Evolutionary conservation across 2,797 vertebrate species (phyloP), one percentile per base, ranked within the genome.

Genomic region (Lutra lutra): DNA sequence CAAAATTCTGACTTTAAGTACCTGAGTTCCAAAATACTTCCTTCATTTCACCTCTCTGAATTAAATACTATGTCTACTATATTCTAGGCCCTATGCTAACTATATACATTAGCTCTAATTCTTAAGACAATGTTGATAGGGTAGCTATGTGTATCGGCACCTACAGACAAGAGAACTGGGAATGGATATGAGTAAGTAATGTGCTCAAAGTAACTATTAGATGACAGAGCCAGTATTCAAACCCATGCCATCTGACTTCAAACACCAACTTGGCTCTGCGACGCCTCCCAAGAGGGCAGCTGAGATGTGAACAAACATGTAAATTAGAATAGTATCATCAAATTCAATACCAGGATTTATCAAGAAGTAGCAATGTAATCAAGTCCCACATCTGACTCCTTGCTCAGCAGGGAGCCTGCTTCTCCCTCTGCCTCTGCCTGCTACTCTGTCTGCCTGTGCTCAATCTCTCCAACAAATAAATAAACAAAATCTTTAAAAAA

Each of bases 1-100:
- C 54, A 94, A 96, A 95, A 85, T 94, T 88, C 58, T 89, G 20
- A 96, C 38, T 72, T 78, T 64, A 70, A 85, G 17, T 56, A 91
- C 13, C 12, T 51, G 18, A 89, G 43, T 64, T 94, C 17, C 32
- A 90, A 94, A 94, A 89, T 20, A 89, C 9, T 38, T 73, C 7
- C 35, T 46, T 75, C 43, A 75, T 18, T 91, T 93, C 23, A 79
- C 46, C 43, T 62, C 48, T 92, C n/a, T 46, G 20, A 96, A 89
- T 21, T n/a, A 73, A 75, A 18, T 54, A 80, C 73, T 11, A 88
- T 75, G 1, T 92, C 68, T 68, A 73, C 38, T 64, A 64, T 38
- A 40, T 32, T 91, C 27, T 56, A 43, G 48, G 64, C 51, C 38
- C 51, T 54, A 23, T 32, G 20, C 68, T 43, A 2, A 40, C 40